phyloP scores from a whole-genome alignment of 2,797 vertebrate species.

The Amphiprion clarkii region DNA sequence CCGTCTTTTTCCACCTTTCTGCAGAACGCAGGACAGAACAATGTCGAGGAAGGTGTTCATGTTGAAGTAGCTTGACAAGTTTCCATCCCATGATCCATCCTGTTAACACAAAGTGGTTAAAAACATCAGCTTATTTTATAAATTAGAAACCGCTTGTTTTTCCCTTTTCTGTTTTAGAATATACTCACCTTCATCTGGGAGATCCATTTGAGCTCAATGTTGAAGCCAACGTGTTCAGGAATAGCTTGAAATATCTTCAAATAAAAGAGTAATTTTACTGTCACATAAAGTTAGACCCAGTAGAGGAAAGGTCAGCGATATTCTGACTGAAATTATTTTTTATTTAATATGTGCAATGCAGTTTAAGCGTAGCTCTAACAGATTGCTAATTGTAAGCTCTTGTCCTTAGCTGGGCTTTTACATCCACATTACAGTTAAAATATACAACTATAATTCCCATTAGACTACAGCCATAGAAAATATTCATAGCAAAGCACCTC shows the following conservation, averaged over 20 bases:
- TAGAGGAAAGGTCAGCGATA: not conserved
- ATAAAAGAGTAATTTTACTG: not conserved
- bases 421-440: too few species aligned
- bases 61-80: conserved; percentile 95
- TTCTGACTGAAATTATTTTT: too few species aligned
- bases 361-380: too few species aligned
- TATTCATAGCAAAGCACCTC: too few species aligned
- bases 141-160: not conserved
- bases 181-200: conserved; percentile 90
- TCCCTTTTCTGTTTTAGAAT: not conserved
- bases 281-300: not conserved
- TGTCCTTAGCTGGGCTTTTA: too few species aligned
- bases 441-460: too few species aligned
- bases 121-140: not conserved
- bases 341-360: too few species aligned
- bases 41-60: conserved; percentile 96
- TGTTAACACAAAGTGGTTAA: conserved; percentile 61
- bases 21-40: conserved; percentile 92
- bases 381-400: too few species aligned
- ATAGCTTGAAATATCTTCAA: conserved; percentile 92
- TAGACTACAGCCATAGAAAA: too few species aligned
- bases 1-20: conserved; percentile 91
- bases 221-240: conserved; percentile 94
- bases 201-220: conserved; percentile 99
- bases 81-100: conserved; percentile 96